phyloP scores from a whole-genome alignment of 2,113 vertebrate species.

The Channa maculata region DNA sequence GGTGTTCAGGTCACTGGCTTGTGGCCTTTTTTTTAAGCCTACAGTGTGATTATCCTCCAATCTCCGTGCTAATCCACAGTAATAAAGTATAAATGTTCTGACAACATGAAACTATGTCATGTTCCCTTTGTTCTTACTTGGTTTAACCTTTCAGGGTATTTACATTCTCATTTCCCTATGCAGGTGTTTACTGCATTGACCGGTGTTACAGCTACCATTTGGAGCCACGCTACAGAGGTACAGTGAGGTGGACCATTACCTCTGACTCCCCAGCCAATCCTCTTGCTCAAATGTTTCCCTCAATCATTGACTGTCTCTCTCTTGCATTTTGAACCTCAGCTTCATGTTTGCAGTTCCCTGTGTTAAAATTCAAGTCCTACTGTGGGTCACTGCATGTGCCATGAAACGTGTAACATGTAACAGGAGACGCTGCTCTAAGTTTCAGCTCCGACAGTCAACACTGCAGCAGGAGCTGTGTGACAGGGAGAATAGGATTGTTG shows the following conservation, averaged over 20 bases:
- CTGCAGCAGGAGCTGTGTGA: neutral
- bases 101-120: too few species aligned
- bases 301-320: conserved; percentile 10
- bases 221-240: conserved; percentile 94
- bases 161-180: conserved; percentile 40
- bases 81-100: too few species aligned
- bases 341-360: neutral
- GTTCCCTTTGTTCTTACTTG: too few species aligned
- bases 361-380: neutral
- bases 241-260: conserved; percentile 43
- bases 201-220: conserved; percentile 91
- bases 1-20: too few species aligned
- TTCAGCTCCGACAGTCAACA: too few species aligned
- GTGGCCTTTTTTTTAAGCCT: too few species aligned
- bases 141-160: neutral
- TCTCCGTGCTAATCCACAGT: neutral
- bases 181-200: conserved; percentile 90
- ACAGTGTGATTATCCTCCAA: too few species aligned
- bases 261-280: conserved; percentile 16
- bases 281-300: neutral
- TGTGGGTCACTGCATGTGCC: neutral
- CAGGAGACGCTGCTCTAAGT: too few species aligned
- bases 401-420: too few species aligned
- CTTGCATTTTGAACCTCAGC: conserved; percentile 16
- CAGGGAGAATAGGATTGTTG: neutral